A percentile compares a stretch with the other conserved stretches of the same genome.
phyloP scores from a whole-genome alignment of 92 coral and sea anemone species.

The Umimayanthus chanpuru region DNA sequence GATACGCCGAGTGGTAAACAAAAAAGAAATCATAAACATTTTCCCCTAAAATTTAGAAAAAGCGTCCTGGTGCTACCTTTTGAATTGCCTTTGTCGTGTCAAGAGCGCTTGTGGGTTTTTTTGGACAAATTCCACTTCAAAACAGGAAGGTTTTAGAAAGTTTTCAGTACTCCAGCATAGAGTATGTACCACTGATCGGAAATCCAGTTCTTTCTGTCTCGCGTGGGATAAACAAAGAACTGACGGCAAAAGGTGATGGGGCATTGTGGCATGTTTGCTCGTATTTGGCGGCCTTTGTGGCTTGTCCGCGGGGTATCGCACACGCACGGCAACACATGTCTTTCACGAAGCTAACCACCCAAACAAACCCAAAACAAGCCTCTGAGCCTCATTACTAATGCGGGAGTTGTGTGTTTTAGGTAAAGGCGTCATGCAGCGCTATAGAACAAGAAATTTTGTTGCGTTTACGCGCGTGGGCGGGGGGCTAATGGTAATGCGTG shows the following conservation, averaged over 20 bases:
- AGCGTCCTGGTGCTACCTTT: not conserved
- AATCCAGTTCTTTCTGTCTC: conserved; percentile 28
- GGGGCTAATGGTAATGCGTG: conserved; percentile 12
- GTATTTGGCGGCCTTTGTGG: conserved; percentile 29
- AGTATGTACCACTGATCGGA: conserved; percentile 43
- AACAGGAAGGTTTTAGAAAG: conserved; percentile 38
- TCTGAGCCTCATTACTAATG: conserved; percentile 40
- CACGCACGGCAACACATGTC: conserved; percentile 38
- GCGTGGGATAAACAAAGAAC: conserved; percentile 44
- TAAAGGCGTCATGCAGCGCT: conserved; percentile 37
- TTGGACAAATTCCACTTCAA: not conserved
- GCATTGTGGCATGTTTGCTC: conserved; percentile 21
- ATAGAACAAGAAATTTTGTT: conserved; percentile 23
- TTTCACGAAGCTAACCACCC: conserved; percentile 27
- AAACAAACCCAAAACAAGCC: conserved; percentile 40
- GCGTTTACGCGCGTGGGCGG: conserved; percentile 38
- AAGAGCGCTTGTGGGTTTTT: conserved; percentile 3
- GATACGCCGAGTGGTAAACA: not conserved
- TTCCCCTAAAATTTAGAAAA: not conserved
- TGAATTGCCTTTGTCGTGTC: not conserved
- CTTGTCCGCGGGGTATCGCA: conserved; percentile 23
- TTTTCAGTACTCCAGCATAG: conserved; percentile 40
- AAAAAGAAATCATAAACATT: not conserved
- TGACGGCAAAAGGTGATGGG: conserved; percentile 33
- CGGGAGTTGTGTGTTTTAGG: conserved; percentile 42